These are phyloP conservation scores for Centropristis striata DNA, from an alignment of 2,113 vertebrate species.

Conservation along the genomic window DNA sequence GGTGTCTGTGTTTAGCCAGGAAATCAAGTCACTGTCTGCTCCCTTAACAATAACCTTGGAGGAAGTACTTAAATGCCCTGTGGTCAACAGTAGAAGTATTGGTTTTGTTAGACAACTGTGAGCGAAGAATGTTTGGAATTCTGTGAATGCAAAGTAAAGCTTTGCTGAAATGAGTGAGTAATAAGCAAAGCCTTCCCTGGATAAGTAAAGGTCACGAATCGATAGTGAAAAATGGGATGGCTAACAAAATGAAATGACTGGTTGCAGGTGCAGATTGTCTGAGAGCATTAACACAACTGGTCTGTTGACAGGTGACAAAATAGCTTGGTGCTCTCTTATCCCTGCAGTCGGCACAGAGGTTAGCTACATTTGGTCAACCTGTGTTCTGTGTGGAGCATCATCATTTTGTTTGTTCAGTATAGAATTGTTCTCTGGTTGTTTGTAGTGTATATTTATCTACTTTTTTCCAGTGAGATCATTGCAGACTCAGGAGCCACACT, in stretches of 20 bases:
- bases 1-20: not conserved
- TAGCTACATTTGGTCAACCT: constrained; percentile 14
- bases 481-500: constrained; percentile 50
- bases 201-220: constrained; percentile 18
- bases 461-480: constrained; percentile 48
- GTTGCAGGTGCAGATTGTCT: too few relatives aligned
- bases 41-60: constrained; percentile 11
- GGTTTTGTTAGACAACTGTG: constrained; percentile 5
- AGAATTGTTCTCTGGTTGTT: constrained; percentile 36
- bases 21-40: not conserved
- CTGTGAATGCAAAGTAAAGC: constrained; percentile 19
- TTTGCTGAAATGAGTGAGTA: not conserved
- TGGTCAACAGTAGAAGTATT: not conserved
- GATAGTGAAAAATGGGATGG: constrained; percentile 13
- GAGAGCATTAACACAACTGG: too few relatives aligned
- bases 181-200: not conserved
- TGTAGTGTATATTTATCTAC: constrained; percentile 57
- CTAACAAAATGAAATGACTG: constrained; percentile 10
- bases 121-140: constrained; percentile 29
- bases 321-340: not conserved
- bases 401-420: constrained; percentile 12
- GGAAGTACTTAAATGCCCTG: constrained; percentile 4
- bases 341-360: constrained; percentile 4
- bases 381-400: not conserved
- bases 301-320: constrained; percentile 37